These are phyloP conservation scores for Thumatha senex DNA, from an alignment of 2,888 invertebrate genomes.

Conservation along the genomic window DNA sequence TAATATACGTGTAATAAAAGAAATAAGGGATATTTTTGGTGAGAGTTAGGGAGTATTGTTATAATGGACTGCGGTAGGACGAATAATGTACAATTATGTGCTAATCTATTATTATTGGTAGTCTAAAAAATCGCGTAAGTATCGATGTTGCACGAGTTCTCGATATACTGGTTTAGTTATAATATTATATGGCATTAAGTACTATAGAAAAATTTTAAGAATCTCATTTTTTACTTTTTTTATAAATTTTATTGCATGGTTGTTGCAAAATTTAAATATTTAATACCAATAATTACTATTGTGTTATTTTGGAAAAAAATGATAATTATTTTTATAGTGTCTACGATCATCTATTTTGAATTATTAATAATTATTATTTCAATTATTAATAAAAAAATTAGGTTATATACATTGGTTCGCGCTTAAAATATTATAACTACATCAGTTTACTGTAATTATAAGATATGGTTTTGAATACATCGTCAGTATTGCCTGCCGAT, in stretches of 20 bases:
- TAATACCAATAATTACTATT: no score
- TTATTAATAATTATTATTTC: no score
- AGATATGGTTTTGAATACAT: slow-evolving; percentile 5
- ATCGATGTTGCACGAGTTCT: slow-evolving; percentile 15
- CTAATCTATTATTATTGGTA: slow-evolving; percentile 1
- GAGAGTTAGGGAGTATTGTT: not conserved
- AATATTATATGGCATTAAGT: slow-evolving; percentile 3
- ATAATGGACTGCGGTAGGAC: slow-evolving; percentile 5
- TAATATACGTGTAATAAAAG: slow-evolving; percentile 11
- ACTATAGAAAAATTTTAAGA: not conserved
- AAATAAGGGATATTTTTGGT: slow-evolving; percentile 12
- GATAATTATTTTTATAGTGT: no score
- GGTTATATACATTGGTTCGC: no score
- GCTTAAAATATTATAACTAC: slow-evolving; percentile 6
- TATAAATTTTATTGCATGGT: no score
- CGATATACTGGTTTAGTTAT: slow-evolving; percentile 3
- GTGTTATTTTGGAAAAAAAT: no score
- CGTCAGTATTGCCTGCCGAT: no score
- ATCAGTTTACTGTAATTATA: not conserved
- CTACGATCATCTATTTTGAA: no score
- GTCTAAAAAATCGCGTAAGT: slow-evolving; percentile 1
- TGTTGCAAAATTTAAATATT: no score
- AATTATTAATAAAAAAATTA: no score
- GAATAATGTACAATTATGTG: slow-evolving; percentile 9
- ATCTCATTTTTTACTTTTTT: no score